Base-by-base conservation (phyloP, 2,888 invertebrate species). In the Hybos culiciformis region DNA sequence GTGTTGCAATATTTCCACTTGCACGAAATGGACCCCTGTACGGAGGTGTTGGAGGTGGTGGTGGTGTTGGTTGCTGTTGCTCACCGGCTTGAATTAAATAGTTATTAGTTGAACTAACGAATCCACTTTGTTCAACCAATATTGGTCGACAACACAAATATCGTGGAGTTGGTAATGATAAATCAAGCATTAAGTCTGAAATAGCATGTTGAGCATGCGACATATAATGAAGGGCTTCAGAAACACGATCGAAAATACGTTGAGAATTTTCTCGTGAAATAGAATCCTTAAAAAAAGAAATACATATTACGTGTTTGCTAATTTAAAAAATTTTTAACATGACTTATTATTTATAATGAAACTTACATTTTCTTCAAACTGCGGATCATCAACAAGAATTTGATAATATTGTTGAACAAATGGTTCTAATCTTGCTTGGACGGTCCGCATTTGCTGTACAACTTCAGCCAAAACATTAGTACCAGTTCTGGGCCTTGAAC, bases 131-230 rank as follows among this genome's bases (percentile, higher is more conserved):
- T 54, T 80, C 81, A 24, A 83, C 75, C 24, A 81, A 63, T 48
- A 80, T 76, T n/a, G 82, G 80, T 29, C 80, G 72, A 54, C 82
- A 81, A 40, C 77, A 69, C 33, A 87, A 68, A 46, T 74, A 72
- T 45, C 87, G 70, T 1, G 84, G 84, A 5, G 81, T 75, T 5
- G 74, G 68, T 50, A 74, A 73, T 23, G 73, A 70, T 48, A 83
- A 73, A 55, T 84, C 77, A 37, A 85, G 72, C 61, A 80, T 80
- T 38, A 93, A 74, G 60, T 94, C 93, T 55, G 91, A 91, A 37
- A 90, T 70, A 2, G 84, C 80, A 59, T 94, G 94, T 63, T 84
- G 86, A 2, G 85, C 83, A 58, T 94, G 94, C 3, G 88, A 78
- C 53, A 93, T 70, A 51, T 78, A 82, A 61, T 94, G 94, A 57